phyloP scores from a whole-genome alignment of 1,140 invertebrate genomes.

The Platorchestia sp. region DNA sequence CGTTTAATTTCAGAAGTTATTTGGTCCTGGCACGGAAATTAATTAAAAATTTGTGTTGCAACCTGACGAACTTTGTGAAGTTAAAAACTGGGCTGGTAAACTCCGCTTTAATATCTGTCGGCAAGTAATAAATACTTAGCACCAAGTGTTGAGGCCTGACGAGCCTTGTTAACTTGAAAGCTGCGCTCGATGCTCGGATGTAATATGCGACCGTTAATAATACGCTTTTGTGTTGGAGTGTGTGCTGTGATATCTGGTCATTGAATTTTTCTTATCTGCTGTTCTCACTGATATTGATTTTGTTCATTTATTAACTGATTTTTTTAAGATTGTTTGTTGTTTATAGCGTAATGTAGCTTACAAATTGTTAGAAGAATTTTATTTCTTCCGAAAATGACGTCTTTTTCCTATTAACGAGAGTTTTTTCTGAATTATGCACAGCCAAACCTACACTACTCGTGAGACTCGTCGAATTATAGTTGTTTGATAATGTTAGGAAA shows the following conservation, averaged over 20 bases:
- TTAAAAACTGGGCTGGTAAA: neutral
- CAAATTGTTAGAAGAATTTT: neutral
- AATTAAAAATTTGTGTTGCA: neutral
- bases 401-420: neutral
- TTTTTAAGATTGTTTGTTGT: neutral
- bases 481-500: neutral
- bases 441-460: neutral
- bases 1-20: neutral
- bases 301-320: neutral
- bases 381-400: neutral
- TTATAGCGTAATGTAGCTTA: neutral
- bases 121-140: neutral
- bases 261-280: too few relatives aligned
- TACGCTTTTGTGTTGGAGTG: neutral
- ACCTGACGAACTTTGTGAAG: neutral
- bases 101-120: neutral
- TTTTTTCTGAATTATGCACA: neutral
- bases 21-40: neutral
- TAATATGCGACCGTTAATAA: neutral
- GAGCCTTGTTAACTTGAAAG: neutral
- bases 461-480: neutral
- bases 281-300: neutral
- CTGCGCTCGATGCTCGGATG: neutral
- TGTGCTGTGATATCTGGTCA: too few relatives aligned
- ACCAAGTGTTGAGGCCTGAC: neutral